A percentile compares a stretch with the other conserved stretches of the same genome.
phyloP scores from a whole-genome alignment of 2,888 invertebrate species.

The Corbicula japonica region DNA sequence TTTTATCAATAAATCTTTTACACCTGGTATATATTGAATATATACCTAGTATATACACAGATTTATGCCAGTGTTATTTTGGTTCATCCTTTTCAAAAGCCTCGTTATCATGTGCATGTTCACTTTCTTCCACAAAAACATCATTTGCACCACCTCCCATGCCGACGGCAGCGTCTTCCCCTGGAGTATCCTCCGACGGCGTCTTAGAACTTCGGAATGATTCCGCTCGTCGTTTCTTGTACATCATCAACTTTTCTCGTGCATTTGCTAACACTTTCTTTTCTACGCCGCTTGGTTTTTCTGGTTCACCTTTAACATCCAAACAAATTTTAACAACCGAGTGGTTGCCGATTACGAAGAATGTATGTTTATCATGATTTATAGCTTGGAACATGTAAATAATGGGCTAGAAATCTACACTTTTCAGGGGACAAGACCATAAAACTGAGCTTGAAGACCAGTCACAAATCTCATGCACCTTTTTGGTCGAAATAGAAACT shows the following conservation, averaged over 20 bases:
- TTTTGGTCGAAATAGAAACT: no score
- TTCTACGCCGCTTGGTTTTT: neutral
- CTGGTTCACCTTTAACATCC: neutral
- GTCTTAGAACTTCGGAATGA: conserved; percentile 7
- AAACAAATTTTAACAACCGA: neutral
- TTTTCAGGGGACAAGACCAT: neutral
- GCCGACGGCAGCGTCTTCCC: neutral
- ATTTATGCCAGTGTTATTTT: neutral
- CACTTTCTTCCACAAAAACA: no score
- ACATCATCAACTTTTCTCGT: conserved; percentile 1
- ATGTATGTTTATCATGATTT: neutral
- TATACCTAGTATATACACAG: neutral
- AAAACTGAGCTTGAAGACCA: neutral
- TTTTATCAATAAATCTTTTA: no score
- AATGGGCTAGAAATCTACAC: neutral
- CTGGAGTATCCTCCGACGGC: neutral
- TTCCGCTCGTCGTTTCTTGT: neutral
- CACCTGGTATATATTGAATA: neutral
- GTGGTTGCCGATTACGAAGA: neutral
- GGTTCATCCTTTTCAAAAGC: neutral
- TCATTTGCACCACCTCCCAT: neutral
- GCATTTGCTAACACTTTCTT: conserved; percentile 6
- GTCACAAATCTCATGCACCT: no score
- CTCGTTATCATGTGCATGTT: no score
- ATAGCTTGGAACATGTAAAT: neutral